Conservation (phyloP, 2,797 vertebrate species). For the Pseudochirops corinnae region DNA sequence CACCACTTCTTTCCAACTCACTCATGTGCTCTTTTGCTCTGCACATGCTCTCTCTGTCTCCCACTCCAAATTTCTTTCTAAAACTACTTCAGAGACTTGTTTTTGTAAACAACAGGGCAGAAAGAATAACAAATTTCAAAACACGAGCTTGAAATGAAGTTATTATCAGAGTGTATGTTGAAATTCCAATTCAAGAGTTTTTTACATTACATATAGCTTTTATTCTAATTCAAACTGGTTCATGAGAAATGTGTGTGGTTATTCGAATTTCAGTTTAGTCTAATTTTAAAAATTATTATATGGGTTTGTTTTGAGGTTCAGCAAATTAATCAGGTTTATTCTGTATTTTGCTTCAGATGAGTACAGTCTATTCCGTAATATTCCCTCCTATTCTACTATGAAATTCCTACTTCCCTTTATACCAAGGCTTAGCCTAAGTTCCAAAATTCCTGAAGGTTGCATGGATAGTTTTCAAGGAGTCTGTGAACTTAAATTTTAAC, state of each 20-base stretch:
- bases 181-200: not conserved
- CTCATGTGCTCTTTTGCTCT: too few relatives aligned
- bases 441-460: not conserved
- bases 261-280: conserved; percentile 23
- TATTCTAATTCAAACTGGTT: conserved; percentile 38
- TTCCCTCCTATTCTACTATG: conserved; percentile 17
- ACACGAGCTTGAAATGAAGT: conserved; percentile 22
- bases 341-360: conserved; percentile 42
- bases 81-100: not conserved
- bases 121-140: not conserved
- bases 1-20: not conserved
- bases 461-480: conserved; percentile 18
- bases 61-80: not conserved
- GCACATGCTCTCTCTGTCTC: not conserved
- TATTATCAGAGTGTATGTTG: conserved; percentile 36
- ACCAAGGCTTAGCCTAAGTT: not conserved
- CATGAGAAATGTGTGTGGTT: not conserved
- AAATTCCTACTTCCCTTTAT: conserved; percentile 30
- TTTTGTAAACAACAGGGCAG: not conserved
- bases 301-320: conserved; percentile 49
- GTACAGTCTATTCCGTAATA: not conserved
- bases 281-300: conserved; percentile 48
- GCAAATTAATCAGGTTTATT: conserved; percentile 46
- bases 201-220: not conserved
- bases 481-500: conserved; percentile 2